phyloP scores from a whole-genome alignment of 2,888 invertebrate species.

The Lottia gigantea region DNA sequence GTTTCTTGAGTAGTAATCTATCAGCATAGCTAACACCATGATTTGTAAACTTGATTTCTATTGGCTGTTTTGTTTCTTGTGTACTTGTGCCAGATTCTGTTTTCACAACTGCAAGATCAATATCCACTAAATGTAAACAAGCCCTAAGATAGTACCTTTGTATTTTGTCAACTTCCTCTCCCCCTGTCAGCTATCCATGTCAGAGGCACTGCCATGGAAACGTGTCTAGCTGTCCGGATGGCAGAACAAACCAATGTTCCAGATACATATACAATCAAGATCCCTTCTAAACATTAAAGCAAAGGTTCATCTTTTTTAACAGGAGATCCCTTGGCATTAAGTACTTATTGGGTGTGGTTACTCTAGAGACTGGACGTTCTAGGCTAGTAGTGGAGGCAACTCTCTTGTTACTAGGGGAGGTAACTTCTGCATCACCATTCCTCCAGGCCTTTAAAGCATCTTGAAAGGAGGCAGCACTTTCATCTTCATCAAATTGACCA shows the following conservation, averaged over 20 bases:
- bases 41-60: slow-evolving; percentile 58
- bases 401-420: slow-evolving; percentile 18
- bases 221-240: no score
- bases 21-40: slow-evolving; percentile 61
- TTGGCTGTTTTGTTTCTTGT: slow-evolving; percentile 29
- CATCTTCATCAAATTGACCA: slow-evolving; percentile 63
- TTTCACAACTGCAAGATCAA: slow-evolving; percentile 39
- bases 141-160: no score
- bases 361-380: slow-evolving; percentile 28
- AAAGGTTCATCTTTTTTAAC: no score
- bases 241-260: no score
- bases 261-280: no score
- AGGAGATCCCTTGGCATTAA: no score
- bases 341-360: slow-evolving; percentile 45
- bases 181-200: no score
- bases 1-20: slow-evolving; percentile 62
- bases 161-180: no score
- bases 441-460: slow-evolving; percentile 63
- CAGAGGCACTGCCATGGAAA: no score
- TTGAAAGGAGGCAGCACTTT: slow-evolving; percentile 65
- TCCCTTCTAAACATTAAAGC: no score
- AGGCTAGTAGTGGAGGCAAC: not conserved
- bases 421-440: slow-evolving; percentile 17
- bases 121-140: no score
- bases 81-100: slow-evolving; percentile 49